A percentile compares a stretch with the other conserved stretches of the same genome.
These are phyloP conservation scores for Diplazon laetatorius DNA, from an alignment of 2,888 invertebrate genomes.

Conservation along the genomic window DNA sequence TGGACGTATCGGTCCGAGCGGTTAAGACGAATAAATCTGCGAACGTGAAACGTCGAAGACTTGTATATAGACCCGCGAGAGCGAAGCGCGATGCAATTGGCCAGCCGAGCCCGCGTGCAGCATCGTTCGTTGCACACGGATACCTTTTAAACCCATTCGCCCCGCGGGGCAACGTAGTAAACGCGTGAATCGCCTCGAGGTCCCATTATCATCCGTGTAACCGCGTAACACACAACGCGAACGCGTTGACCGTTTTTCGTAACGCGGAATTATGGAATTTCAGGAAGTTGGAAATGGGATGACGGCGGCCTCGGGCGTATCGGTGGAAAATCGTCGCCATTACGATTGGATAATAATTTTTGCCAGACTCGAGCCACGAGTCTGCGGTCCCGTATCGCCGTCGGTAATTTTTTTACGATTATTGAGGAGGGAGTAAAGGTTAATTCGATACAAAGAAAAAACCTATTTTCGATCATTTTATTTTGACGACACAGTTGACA, in stretches of 20 bases:
- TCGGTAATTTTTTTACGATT: no score
- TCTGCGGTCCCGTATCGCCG: no score
- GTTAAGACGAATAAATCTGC: slow-evolving; percentile 77
- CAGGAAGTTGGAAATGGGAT: slow-evolving; percentile 67
- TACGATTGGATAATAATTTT: slow-evolving; percentile 19
- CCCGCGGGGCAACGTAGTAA: slow-evolving; percentile 73
- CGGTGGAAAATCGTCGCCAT: slow-evolving; percentile 38
- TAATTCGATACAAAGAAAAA: no score
- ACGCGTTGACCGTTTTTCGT: slow-evolving; percentile 72
- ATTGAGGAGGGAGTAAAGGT: no score
- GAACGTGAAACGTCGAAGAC: slow-evolving; percentile 73
- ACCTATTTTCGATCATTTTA: no score
- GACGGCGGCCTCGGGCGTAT: slow-evolving; percentile 54
- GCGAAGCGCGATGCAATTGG: slow-evolving; percentile 75
- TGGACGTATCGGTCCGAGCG: slow-evolving; percentile 70
- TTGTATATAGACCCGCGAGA: slow-evolving; percentile 76
- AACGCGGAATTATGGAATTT: slow-evolving; percentile 72
- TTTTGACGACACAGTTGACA: no score
- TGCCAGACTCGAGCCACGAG: no score
- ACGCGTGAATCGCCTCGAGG: slow-evolving; percentile 68
- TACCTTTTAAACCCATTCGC: slow-evolving; percentile 79
- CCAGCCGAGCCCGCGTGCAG: slow-evolving; percentile 62
- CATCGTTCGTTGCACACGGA: slow-evolving; percentile 72
- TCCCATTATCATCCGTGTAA: slow-evolving; percentile 68
- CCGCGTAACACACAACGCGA: slow-evolving; percentile 68